These are phyloP conservation scores for Syrista parreyssii DNA, from an alignment of 2,888 invertebrate species.

Conservation along the genomic window DNA sequence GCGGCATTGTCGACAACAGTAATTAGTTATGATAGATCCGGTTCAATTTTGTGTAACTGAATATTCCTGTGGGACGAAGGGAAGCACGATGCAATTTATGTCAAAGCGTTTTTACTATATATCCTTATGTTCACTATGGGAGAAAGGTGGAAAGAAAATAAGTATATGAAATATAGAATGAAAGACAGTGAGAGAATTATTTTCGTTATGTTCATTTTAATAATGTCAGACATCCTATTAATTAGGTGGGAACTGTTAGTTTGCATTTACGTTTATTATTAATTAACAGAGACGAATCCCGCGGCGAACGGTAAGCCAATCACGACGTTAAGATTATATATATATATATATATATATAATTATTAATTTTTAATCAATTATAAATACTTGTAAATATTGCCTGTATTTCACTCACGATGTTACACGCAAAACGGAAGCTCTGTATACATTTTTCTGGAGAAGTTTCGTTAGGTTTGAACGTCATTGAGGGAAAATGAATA, in stretches of 20 bases:
- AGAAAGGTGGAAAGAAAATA: too few species aligned
- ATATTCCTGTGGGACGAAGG: too few species aligned
- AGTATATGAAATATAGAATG: neutral
- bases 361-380: slow-evolving; percentile 21
- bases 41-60: too few species aligned
- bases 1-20: too few species aligned
- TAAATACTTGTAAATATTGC: slow-evolving; percentile 60
- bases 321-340: slow-evolving; percentile 31
- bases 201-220: slow-evolving; percentile 25
- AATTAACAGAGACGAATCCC: slow-evolving; percentile 30
- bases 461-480: slow-evolving; percentile 49
- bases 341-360: slow-evolving; percentile 38
- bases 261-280: slow-evolving; percentile 54
- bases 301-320: slow-evolving; percentile 10
- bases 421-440: slow-evolving; percentile 39
- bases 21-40: too few species aligned
- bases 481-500: slow-evolving; percentile 35
- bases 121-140: too few species aligned
- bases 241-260: slow-evolving; percentile 32
- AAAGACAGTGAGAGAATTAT: slow-evolving; percentile 4
- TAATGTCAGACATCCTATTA: slow-evolving; percentile 34
- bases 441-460: slow-evolving; percentile 53
- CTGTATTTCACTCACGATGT: slow-evolving; percentile 60
- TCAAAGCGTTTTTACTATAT: too few species aligned
- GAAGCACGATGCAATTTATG: too few species aligned